Evolutionary conservation across 2,113 vertebrate species (phyloP), one percentile per base, ranked within the genome.

Genomic region (Oplegnathus fasciatus): DNA sequence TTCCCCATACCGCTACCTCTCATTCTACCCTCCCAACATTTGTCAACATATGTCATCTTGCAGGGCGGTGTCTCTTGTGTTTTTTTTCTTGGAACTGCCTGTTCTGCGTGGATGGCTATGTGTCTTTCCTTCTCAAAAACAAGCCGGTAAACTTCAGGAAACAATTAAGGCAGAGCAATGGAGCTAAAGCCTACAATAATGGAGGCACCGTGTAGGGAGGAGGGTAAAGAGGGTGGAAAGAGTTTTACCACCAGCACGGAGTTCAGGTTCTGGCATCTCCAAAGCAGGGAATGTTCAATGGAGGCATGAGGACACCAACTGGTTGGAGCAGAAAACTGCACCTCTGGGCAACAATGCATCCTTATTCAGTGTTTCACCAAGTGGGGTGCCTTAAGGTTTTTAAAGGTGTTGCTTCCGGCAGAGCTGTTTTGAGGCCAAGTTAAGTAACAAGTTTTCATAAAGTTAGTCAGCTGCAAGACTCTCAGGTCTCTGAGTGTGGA

Each of bases 231-330:
- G 64, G 61, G 73, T 37, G 65, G 54, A 37, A 40, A 65, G 75
- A 71, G 68, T 77, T 88, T 83, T 75, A 85, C 76, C 77, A 82
- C 84, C 85, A 82, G 75, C 64, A 78, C 78, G 71, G 69, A 86
- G 86, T 71, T 81, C 2, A 81, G 54, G 70, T 15, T 76, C 44
- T 28, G 48, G 61, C 20, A 0, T 40, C n/a, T 74, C 48, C 52
- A 54, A 24, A 67, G 81, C 5, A 0, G 11, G 3, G 50, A 22
- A 14, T 74, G 77, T 89, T 66, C 55, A 83, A n/a, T 95, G 93
- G 94, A 96, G 91, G 94, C 94, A 93, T 93, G 96, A 96, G 97
- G 98, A 96, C 98, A 98, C 97, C 98, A 96, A 77, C 94, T 97
- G 96, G 95, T 6, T 14, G 67, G 0, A 32, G 9, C 0, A 0